Evolutionary conservation across 1,140 invertebrate species (phyloP).

Genomic region (Bicyclus anynana): DNA sequence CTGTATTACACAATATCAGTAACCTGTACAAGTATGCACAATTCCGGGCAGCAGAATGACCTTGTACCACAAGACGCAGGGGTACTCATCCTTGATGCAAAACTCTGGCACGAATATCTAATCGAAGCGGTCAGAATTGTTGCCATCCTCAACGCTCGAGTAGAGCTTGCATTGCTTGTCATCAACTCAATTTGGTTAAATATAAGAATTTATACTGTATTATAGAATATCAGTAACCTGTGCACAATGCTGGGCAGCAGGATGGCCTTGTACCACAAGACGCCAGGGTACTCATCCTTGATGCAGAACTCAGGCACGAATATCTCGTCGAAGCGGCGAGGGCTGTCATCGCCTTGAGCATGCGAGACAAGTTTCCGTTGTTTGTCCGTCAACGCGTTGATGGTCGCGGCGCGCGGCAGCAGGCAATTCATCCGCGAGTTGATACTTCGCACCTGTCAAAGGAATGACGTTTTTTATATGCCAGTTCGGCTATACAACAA

Average conservation of each 20-base stretch:
- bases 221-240: no score
- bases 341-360: constrained; percentile 48
- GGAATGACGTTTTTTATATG: background rate
- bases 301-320: constrained; percentile 95
- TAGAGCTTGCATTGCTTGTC: constrained; percentile 32
- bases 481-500: no score
- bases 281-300: constrained; percentile 89
- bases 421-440: constrained; percentile 55
- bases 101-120: no score
- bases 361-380: constrained; percentile 38
- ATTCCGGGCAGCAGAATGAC: no score
- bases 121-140: no score
- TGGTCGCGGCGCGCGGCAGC: constrained; percentile 50
- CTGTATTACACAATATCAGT: no score
- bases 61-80: no score
- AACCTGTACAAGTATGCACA: no score
- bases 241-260: constrained; percentile 93
- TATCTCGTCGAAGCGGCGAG: constrained; percentile 48
- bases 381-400: constrained; percentile 45
- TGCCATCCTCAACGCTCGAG: no score
- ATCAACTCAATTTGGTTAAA: no score
- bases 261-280: constrained; percentile 93
- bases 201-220: no score
- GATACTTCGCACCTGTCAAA: constrained; percentile 51
- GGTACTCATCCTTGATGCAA: no score